Evolutionary conservation across 2,797 vertebrate species (phyloP), one percentile per base, ranked within the genome.

Genomic region (Sebastes iracundus): DNA sequence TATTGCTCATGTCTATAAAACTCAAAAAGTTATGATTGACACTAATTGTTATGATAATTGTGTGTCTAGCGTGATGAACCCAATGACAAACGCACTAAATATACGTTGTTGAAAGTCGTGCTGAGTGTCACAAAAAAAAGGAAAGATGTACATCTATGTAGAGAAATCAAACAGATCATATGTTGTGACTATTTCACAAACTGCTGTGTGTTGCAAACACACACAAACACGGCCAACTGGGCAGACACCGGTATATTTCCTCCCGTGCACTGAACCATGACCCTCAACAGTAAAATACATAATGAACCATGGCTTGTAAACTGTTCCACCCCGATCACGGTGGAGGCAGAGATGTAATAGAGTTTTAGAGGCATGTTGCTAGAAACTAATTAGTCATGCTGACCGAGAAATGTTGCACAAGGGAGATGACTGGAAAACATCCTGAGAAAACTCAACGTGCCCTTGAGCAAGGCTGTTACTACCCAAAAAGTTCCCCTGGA

Each of bases 301-400:
- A 82, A 92, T 73, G 58, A 82, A 79, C 72, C 87, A 33, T 59
- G 72, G 59, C 81, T 74, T 86, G 81, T 83, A 82, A 86, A 87
- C 38, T 38, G 78, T 78, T 85, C 53, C 82, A 72, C 20, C 27
- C 58, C 27, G 38, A 69, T 82, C 64, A 66, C 9, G 38, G 63
- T 28, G 25, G 33, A 66, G 49, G 76, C 80, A 65, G 35, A 28
- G n/a, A 62, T 23, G 30, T 58, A 75, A 88, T 68, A 18, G 46
- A 42, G 53, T 72, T 85, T 85, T n/a, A 81, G 30, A 80, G 67
- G 69, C 27, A 25, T 76, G 79, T 49, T 75, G 78, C 75, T 59
- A 4, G 13, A 80, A 49, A 25, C 49, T 61, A 64, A 88, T 81
- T 76, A 75, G 75, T 74, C 67, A 79, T 33, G 66, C 68, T 75